A percentile compares a stretch with the other conserved stretches of the same genome.
phyloP scores from a whole-genome alignment of 2,113 vertebrate genomes.

The Bufo gargarizans region DNA sequence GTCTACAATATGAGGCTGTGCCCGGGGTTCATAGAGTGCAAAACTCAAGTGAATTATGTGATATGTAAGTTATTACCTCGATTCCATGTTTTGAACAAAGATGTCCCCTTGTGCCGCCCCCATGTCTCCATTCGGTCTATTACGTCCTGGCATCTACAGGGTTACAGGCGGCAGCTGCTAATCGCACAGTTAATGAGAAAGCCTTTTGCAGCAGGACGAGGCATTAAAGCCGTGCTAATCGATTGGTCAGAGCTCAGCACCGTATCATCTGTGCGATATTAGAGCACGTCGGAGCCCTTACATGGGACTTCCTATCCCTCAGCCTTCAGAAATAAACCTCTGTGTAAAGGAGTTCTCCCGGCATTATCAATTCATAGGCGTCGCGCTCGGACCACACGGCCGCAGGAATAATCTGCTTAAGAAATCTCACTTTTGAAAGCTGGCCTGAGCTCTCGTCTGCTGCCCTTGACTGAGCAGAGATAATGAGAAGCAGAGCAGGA shows the following conservation, averaged over 20 bases:
- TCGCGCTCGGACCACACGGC: background rate
- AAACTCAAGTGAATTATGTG: too few species aligned
- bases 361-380: constrained; percentile 40
- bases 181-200: background rate
- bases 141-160: background rate
- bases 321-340: background rate
- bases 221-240: constrained; percentile 15
- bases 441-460: constrained; percentile 17
- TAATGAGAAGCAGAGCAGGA: constrained; percentile 10
- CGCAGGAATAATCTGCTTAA: constrained; percentile 41
- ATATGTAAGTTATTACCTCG: too few species aligned
- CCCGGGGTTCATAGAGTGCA: too few species aligned
- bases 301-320: background rate
- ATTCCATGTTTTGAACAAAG: too few species aligned
- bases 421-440: constrained; percentile 43
- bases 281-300: background rate
- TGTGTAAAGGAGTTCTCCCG: background rate
- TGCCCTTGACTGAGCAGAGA: constrained; percentile 49
- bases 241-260: background rate
- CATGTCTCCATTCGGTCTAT: background rate
- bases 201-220: background rate
- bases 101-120: too few species aligned
- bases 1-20: too few species aligned
- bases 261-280: constrained; percentile 2
- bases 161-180: constrained; percentile 12